Conservation (phyloP, 2,797 vertebrate species). For the Catostomus latipinnis region DNA sequence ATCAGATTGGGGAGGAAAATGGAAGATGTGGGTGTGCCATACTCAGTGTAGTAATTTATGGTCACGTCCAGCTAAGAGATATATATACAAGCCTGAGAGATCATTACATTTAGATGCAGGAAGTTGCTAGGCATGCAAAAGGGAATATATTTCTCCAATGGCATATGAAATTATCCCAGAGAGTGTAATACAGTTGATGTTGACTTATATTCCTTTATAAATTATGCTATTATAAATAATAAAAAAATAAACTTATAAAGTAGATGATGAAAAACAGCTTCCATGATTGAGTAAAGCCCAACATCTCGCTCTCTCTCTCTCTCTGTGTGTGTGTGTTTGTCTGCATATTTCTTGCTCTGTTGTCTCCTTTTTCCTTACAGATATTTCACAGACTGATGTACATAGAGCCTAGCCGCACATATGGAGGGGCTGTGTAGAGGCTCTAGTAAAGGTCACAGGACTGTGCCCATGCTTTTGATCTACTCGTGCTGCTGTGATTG, state of each 20-base stretch:
- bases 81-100: neutral
- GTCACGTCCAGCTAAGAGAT: slow-evolving; percentile 15
- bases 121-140: slow-evolving; percentile 2
- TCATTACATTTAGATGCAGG: slow-evolving; percentile 18
- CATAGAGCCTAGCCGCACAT: neutral
- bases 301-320: neutral
- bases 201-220: neutral
- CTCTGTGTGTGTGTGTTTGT: no score
- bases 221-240: neutral
- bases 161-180: neutral
- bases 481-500: slow-evolving; percentile 57
- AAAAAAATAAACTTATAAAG: neutral
- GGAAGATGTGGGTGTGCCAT: slow-evolving; percentile 40
- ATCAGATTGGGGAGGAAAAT: slow-evolving; percentile 46
- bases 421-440: neutral
- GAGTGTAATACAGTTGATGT: neutral
- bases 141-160: neutral
- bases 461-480: slow-evolving; percentile 43
- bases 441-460: slow-evolving; percentile 20
- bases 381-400: slow-evolving; percentile 23
- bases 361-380: neutral
- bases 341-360: neutral
- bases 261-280: neutral
- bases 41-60: slow-evolving; percentile 39
- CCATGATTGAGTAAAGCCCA: no score